A percentile compares a stretch with the other conserved stretches of the same genome.
Evolutionary conservation across 2,888 invertebrate species (phyloP).

Genomic region (Drosophila kambysellisi): DNA sequence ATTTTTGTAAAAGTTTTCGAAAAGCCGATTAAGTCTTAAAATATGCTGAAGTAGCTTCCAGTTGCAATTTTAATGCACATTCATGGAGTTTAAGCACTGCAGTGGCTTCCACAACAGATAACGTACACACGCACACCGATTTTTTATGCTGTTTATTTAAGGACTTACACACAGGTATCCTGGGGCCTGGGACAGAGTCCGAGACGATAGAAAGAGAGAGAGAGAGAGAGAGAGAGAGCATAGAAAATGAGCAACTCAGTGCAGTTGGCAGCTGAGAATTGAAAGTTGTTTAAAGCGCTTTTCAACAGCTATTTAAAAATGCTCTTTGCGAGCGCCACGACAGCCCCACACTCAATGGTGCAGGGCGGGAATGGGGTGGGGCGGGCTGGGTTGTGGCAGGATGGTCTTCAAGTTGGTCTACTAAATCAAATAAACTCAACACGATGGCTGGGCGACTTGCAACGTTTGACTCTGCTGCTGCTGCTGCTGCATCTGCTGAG

Average conservation of each 20-base stretch:
- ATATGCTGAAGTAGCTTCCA: slow-evolving; percentile 13
- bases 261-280: slow-evolving; percentile 34
- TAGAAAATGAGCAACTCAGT: slow-evolving; percentile 46
- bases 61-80: slow-evolving; percentile 35
- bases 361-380: not conserved
- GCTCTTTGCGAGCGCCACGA: slow-evolving; percentile 34
- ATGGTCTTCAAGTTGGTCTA: slow-evolving; percentile 16
- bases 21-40: slow-evolving; percentile 33
- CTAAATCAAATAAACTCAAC: slow-evolving; percentile 58
- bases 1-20: slow-evolving; percentile 14
- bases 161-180: slow-evolving; percentile 8
- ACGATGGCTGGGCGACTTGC: slow-evolving; percentile 47
- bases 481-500: slow-evolving; percentile 2
- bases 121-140: not conserved
- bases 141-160: slow-evolving; percentile 16
- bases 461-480: slow-evolving; percentile 12
- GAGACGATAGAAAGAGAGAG: not conserved
- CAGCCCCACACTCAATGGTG: not conserved
- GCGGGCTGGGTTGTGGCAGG: not conserved
- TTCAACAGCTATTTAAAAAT: slow-evolving; percentile 49
- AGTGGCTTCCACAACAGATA: slow-evolving; percentile 14
- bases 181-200: slow-evolving; percentile 4
- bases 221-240: slow-evolving; percentile 26
- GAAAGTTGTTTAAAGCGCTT: slow-evolving; percentile 35
- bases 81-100: slow-evolving; percentile 25